Conservation (phyloP, 2,888 invertebrate genomes). For the Kuschelorhynchus macadamiae region DNA sequence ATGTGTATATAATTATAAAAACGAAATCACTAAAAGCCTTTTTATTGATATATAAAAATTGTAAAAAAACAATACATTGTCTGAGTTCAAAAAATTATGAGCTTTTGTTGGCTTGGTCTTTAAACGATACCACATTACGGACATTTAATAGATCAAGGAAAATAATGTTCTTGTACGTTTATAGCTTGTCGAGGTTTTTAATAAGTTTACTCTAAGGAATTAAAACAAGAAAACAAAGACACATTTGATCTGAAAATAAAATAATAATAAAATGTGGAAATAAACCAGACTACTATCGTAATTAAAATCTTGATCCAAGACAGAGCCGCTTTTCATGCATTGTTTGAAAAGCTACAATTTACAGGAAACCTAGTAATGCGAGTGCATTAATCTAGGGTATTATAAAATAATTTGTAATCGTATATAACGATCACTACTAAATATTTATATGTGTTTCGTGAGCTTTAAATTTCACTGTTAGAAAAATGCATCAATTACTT, state of each 20-base stretch:
- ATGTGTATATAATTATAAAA: constrained; percentile 10
- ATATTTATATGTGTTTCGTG: constrained; percentile 32
- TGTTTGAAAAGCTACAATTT: constrained; percentile 47
- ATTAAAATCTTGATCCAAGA: constrained; percentile 48
- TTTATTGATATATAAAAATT: constrained; percentile 23
- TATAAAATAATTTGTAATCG: constrained; percentile 42
- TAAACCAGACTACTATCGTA: constrained; percentile 46
- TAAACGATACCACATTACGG: constrained; percentile 22
- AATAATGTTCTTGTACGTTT: constrained; percentile 20
- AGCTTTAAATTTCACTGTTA: constrained; percentile 18
- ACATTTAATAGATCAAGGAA: constrained; percentile 21
- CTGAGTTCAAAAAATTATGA: constrained; percentile 26
- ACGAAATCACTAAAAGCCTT: constrained; percentile 13
- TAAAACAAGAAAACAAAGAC: constrained; percentile 30
- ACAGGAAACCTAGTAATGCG: constrained; percentile 32
- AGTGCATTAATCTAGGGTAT: constrained; percentile 38
- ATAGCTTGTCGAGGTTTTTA: constrained; percentile 21
- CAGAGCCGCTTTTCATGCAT: constrained; percentile 41
- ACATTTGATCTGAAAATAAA: constrained; percentile 33
- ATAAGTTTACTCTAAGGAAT: constrained; percentile 19
- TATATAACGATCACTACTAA: constrained; percentile 34
- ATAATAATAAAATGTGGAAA: constrained; percentile 44
- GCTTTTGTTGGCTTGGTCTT: constrained; percentile 20
- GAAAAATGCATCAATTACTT: constrained; percentile 25
- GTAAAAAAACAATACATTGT: constrained; percentile 27